Base-by-base conservation (phyloP, 2,113 vertebrate species). In the Poecile atricapillus region DNA sequence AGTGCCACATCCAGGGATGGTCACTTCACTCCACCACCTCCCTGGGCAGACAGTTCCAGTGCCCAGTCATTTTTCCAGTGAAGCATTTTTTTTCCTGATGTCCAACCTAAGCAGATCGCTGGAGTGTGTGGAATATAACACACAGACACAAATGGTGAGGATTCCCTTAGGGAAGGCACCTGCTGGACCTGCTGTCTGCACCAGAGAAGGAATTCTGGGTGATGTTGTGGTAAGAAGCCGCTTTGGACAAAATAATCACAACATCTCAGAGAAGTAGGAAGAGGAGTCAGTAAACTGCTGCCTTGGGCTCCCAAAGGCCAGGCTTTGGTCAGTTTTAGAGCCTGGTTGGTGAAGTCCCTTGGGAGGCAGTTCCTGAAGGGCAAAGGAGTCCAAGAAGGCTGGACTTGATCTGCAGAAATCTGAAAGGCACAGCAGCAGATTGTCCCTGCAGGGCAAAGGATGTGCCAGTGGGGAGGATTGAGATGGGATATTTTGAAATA, bases 141-240 rank as follows among this genome's bases (percentile, higher is more conserved):
- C 46, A 14, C 15, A 0, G 2, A 43, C 27, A 37, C 27, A 33
- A 46, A 13, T 27, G 39, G 23, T 9, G 53, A 43, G 46, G 25
- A 58, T 4, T 15, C 16, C 43, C 7, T 13, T 3, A 2, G 31
- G 35, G 37, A 31, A 77, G 44, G 44, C 11, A 5, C 21, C 19
- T 49, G n/a, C 35, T 41, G 60, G 19, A 43, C 15, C 43, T 41
- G 60, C 28, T 65, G 4, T 41, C 20, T 65, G 52, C 31, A 24
- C 20, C 59, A 58, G 31, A 20, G 46, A 37, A 13, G 37, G 31
- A 31, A 13, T 43, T 58, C 23, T 35, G 62, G 16, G 24, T 24
- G 43, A 25, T 11, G 25, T 1, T 16, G 9, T 21, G 52, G 16
- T 14, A 30, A 37, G 62, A 56, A 37, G 6, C 4, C 0, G 0